Evolutionary conservation across 2,113 vertebrate species (phyloP), one percentile per base, ranked within the genome.

Genomic region (Corythoichthys intestinalis): DNA sequence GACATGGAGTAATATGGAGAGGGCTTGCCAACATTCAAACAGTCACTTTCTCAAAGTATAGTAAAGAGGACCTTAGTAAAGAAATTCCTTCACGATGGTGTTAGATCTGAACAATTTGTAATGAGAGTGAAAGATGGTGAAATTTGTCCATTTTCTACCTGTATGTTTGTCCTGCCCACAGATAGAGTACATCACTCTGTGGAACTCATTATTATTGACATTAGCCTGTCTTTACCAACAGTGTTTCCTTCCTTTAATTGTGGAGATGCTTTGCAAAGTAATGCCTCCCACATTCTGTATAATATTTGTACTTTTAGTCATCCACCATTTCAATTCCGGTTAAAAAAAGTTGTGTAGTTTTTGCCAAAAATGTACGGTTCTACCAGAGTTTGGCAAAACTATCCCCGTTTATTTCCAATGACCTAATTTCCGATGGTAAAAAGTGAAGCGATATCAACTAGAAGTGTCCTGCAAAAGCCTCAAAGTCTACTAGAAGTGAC

Each of bases 131-230:
- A 1, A 69, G 66, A 66, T 73, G 64, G 15, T 44, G 63, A 17
- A 58, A 15, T 49, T 60, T 15, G 37, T 20, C 44, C 17, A 46
- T 44, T 44, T 44, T 39, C 58, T 60, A 39, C 11, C 58, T 54
- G 62, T 65, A 38, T 50, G 39, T 53, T 53, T 53, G 50, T 53
- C 50, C 4, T 53, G 50, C 50, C 7, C 12, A 3, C 5, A 52
- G 1, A 52, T 52, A 17, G 63, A 63, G 70, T 77, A 76, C 66
- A 78, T 79, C 79, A 65, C 72, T 69, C 66, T 70, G 73, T 85
- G 79, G 73, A 66, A 76, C 58, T 68, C 54, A 69, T 84, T 86
- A 74, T 70, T 76, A 65, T 70, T 73, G 70, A 74, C 72, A 64
- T 71, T 67, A 70, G 62, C 67, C 70, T 73, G 70, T 76, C 72